Percentiles rank a stretch among this genome's conserved stretches.
These are phyloP conservation scores for Turdus rufiventris DNA, from an alignment of 2,113 vertebrate genomes.

Conservation along the genomic window DNA sequence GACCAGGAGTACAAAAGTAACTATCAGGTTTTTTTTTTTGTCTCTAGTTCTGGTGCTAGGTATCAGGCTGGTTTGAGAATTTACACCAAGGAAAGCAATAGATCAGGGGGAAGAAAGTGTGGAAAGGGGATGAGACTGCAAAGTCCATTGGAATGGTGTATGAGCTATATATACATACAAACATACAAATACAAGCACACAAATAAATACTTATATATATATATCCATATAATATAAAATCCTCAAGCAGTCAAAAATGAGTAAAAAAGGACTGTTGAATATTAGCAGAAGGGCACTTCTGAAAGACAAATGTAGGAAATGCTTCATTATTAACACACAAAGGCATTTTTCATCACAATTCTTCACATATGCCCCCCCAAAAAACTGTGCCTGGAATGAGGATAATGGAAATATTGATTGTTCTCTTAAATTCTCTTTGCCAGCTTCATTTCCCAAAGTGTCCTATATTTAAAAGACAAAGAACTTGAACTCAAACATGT, in stretches of 20 bases:
- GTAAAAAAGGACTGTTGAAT: neutral
- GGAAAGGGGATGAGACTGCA: neutral
- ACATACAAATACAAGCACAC: neutral
- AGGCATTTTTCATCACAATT: neutral
- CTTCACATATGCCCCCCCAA: rapidly evolving
- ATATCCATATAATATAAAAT: neutral
- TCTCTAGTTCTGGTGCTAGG: neutral
- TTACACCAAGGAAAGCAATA: neutral
- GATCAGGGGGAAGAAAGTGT: neutral
- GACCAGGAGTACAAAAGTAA: neutral
- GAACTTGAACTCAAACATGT: neutral
- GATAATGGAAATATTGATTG: neutral
- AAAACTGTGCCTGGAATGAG: neutral
- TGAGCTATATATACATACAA: neutral
- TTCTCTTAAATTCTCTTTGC: neutral
- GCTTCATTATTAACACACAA: neutral
- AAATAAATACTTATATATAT: neutral
- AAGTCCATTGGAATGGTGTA: neutral
- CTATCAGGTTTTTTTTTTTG: neutral
- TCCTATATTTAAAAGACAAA: neutral
- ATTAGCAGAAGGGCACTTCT: neutral
- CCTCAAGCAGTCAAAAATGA: neutral
- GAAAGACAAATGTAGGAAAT: neutral
- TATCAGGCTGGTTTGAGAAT: neutral
- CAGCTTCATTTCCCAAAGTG: neutral